A percentile compares a stretch with the other conserved stretches of the same genome.
These are phyloP conservation scores for Psylliodes chrysocephalus DNA, from an alignment of 2,888 invertebrate species.

Conservation along the genomic window DNA sequence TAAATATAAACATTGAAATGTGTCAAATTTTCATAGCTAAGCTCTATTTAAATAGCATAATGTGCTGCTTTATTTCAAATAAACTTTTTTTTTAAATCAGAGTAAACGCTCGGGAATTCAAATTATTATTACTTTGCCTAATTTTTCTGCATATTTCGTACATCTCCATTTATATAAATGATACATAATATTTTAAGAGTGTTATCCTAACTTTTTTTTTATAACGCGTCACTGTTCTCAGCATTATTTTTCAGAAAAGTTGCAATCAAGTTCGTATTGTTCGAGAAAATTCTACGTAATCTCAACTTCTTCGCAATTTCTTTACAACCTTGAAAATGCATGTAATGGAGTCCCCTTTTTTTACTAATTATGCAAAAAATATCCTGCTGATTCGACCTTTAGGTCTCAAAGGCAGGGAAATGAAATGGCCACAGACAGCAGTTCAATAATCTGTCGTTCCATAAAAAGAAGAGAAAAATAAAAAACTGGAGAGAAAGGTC, in stretches of 20 bases:
- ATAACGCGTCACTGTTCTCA: not conserved
- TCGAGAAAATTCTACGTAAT: slow-evolving; percentile 9
- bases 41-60: no score
- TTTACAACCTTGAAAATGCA: slow-evolving; percentile 30
- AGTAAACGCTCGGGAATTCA: no score
- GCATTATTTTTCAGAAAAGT: not conserved
- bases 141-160: no score
- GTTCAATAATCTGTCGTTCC: slow-evolving; percentile 12
- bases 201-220: no score
- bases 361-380: slow-evolving; percentile 18
- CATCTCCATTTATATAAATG: no score
- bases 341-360: slow-evolving; percentile 7
- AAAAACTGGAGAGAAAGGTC: not conserved
- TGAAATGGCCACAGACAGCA: slow-evolving; percentile 7
- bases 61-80: no score
- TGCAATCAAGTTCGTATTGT: slow-evolving; percentile 18
- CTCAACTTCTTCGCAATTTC: slow-evolving; percentile 4
- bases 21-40: no score
- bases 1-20: no score
- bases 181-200: no score
- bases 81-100: no score
- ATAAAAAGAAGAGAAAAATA: not conserved
- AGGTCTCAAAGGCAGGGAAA: slow-evolving; percentile 20
- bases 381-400: slow-evolving; percentile 25
- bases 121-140: no score